These are phyloP conservation scores for Hiodon tergisus DNA, from an alignment of 2,113 vertebrate genomes.

Conservation along the genomic window DNA sequence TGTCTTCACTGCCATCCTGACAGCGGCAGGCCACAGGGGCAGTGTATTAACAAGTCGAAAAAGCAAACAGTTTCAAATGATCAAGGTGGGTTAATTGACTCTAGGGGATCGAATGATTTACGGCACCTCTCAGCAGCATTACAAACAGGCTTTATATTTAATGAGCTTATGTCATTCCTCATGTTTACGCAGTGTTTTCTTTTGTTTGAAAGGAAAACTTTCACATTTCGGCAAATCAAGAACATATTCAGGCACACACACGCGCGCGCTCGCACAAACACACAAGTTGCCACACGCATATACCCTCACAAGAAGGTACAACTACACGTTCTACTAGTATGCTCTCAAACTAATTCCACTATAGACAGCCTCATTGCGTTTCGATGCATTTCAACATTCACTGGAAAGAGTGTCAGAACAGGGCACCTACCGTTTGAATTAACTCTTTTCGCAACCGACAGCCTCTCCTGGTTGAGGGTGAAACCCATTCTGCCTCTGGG, in stretches of 20 bases:
- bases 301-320: neutral
- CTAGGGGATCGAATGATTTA: conserved; percentile 58
- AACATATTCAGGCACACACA: neutral
- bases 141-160: conserved; percentile 54
- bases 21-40: conserved; percentile 8
- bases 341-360: too few species aligned
- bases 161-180: conserved; percentile 60
- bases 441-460: neutral
- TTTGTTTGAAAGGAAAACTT: conserved; percentile 47
- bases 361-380: too few species aligned
- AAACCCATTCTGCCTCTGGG: neutral
- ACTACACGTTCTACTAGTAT: too few species aligned
- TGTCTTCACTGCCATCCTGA: too few species aligned
- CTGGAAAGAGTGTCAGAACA: neutral
- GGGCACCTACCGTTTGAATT: neutral
- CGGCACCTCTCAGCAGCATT: conserved; percentile 53
- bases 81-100: neutral
- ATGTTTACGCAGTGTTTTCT: conserved; percentile 54
- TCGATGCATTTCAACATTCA: too few species aligned
- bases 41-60: conserved; percentile 23
- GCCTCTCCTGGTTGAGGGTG: neutral
- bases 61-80: conserved; percentile 22
- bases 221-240: conserved; percentile 1
- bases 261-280: neutral
- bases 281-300: neutral